phyloP scores from a whole-genome alignment of 2,888 invertebrate species.

The Cantharis rustica region DNA sequence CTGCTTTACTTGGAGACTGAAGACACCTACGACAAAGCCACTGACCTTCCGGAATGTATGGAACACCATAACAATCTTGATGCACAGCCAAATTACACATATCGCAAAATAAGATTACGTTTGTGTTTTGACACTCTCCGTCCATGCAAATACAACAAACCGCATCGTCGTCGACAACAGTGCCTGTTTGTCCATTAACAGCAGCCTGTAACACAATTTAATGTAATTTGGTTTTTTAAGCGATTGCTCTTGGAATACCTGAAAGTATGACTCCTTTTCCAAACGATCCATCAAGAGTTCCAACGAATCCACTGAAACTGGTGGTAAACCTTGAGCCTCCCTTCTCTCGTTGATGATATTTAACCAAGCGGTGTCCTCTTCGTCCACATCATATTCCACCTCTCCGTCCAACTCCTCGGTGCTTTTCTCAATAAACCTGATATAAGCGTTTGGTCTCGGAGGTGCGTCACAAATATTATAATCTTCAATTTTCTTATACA shows the following conservation, averaged over 20 bases:
- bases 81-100: slow-evolving; percentile 99
- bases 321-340: slow-evolving; percentile 69
- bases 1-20: slow-evolving; percentile 93
- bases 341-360: slow-evolving; percentile 85
- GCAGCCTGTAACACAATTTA: slow-evolving; percentile 58
- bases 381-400: slow-evolving; percentile 96
- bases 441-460: slow-evolving; percentile 84
- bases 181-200: slow-evolving; percentile 70
- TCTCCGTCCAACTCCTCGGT: slow-evolving; percentile 93
- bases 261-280: slow-evolving; percentile 97
- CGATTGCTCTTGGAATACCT: too few relatives aligned
- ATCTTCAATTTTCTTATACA: slow-evolving; percentile 72
- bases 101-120: slow-evolving; percentile 98
- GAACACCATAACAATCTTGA: slow-evolving; percentile 97
- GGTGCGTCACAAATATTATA: slow-evolving; percentile 85
- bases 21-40: slow-evolving; percentile 94
- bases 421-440: slow-evolving; percentile 92
- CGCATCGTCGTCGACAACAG: slow-evolving; percentile 94
- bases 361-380: slow-evolving; percentile 96
- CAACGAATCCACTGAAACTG: slow-evolving; percentile 86
- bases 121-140: slow-evolving; percentile 97
- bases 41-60: slow-evolving; percentile 68
- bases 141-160: slow-evolving; percentile 99
- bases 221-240: too few relatives aligned
- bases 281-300: slow-evolving; percentile 97